Percentiles rank a stretch among this genome's conserved stretches.
phyloP scores from a whole-genome alignment of 2,797 vertebrate genomes.

The Pagetopsis macropterus region DNA sequence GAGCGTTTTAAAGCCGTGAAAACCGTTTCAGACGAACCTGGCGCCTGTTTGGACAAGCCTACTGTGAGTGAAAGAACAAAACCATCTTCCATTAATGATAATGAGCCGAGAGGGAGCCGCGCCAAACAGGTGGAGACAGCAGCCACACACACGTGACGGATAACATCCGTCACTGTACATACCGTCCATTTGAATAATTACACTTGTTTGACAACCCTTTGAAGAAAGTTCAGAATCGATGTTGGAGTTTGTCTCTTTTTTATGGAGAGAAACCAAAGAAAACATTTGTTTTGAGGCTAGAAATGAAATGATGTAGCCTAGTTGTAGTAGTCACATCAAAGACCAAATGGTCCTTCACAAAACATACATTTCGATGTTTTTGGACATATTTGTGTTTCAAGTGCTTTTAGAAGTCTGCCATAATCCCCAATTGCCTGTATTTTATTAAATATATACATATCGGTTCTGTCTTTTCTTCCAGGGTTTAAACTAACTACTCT shows the following conservation, averaged over 20 bases:
- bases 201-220: neutral
- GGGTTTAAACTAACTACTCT: neutral
- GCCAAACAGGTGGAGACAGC: constrained; percentile 52
- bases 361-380: neutral
- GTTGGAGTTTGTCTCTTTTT: neutral
- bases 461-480: neutral
- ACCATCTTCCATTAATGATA: constrained; percentile 62
- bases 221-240: neutral
- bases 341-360: neutral
- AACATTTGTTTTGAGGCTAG: neutral
- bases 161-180: too few species aligned
- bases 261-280: neutral
- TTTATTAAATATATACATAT: neutral
- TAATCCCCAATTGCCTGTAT: neutral
- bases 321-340: neutral
- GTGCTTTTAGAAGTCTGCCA: neutral
- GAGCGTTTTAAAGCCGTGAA: constrained; percentile 45
- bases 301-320: neutral
- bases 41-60: constrained; percentile 85
- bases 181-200: neutral
- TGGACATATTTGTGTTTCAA: neutral
- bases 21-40: constrained; percentile 71
- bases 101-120: constrained; percentile 57
- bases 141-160: neutral
- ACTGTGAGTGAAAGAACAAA: constrained; percentile 75